Evolutionary conservation across 2,888 invertebrate genomes (phyloP).

Genomic region (Cremastinae sp.): DNA sequence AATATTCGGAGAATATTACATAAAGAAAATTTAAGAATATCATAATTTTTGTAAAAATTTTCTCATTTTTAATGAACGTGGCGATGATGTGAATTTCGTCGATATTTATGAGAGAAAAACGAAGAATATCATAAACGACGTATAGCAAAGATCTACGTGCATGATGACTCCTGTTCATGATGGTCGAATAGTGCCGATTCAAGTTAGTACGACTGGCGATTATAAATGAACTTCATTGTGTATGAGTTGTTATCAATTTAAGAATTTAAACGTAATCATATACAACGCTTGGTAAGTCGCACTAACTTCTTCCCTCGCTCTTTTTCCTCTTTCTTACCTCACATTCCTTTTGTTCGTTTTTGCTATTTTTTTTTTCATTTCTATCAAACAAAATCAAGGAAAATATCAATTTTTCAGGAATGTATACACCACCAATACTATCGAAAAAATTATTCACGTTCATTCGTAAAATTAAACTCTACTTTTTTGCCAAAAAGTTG

Average conservation of each 20-base stretch:
- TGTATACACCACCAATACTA: no score
- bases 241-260: conserved; percentile 79
- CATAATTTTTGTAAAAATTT: no score
- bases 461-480: no score
- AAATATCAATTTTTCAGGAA: neutral
- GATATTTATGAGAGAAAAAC: no score
- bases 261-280: conserved; percentile 73
- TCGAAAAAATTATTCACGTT: no score
- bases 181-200: conserved; percentile 68
- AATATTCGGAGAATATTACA: no score
- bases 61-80: no score
- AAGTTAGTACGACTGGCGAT: conserved; percentile 74
- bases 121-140: conserved; percentile 37
- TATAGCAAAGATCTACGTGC: conserved; percentile 47
- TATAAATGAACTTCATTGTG: conserved; percentile 79
- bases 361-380: no score
- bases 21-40: no score
- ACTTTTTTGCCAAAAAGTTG: no score
- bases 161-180: conserved; percentile 68
- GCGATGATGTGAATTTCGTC: no score
- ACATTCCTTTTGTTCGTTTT: conserved; percentile 14
- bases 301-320: conserved; percentile 63
- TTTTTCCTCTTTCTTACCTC: conserved; percentile 54
- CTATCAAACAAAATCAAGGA: neutral
- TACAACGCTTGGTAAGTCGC: conserved; percentile 54